Evolutionary conservation across 2,888 invertebrate species (phyloP), one percentile per base, ranked within the genome.

Genomic region (Rhingia campestris): DNA sequence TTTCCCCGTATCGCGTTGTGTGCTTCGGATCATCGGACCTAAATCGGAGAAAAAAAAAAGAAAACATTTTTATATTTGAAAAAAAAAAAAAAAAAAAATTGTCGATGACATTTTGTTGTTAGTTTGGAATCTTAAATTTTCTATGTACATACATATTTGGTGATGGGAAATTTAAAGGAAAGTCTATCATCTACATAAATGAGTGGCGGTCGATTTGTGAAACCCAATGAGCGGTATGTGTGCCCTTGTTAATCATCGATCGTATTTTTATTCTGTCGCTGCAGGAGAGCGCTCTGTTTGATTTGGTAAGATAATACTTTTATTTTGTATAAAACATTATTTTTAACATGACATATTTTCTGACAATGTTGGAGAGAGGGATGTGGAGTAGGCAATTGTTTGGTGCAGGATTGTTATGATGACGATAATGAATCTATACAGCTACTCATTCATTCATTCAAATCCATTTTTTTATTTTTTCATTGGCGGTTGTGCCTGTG

Each of bases 1-100:
- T 90, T 90, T 90, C 89, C 89, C 90, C 88, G 89, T 89, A 88
- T 90, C 90, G 88, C 90, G 88, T 87, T 90, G 90, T 88, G 89
- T 89, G 87, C 88, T 88, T 88, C 90, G 89, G 90, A 90, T 89
- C 88, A 89, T 90, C 89, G 90, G 89, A 90, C 90, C 90, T 90
- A 89, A 88, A 89, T 88, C 86, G 86, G 87, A 87, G 87, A 86
- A 84, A 87, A 86, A 86, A 66, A 81, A 86, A 80, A 79, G 73
- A 84, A 85, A 85, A 85, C 51, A 75, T 81, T 70, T 63, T 73
- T 80, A 61, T 66, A 51, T 74, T 70, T 63, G 56, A 74, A 86
- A 80, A 86, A 84, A 86, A 67, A 79, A 74, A 79, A 49, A 63
- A 74, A 80, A 86, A 66, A 86, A 77, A 76, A 81, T 10, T 87